Evolutionary conservation across 1,140 invertebrate genomes (phyloP).

Genomic region (Euborellia annulipes): DNA sequence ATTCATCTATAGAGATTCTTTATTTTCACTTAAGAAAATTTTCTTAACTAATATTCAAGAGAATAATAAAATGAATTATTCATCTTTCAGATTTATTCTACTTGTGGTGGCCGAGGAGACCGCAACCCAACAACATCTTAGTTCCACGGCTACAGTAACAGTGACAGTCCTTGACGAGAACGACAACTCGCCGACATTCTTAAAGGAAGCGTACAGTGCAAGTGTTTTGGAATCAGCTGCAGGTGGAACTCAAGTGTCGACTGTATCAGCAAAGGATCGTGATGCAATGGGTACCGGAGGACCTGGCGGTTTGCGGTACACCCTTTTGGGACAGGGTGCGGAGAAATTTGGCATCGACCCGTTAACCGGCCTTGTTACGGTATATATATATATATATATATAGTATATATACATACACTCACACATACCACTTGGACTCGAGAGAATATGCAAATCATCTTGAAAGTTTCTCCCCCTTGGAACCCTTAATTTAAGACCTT

Average conservation of each 20-base stretch:
- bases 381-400: no score
- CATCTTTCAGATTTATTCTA: conserved; percentile 6
- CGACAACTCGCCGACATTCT: conserved; percentile 73
- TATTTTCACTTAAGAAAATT: no score
- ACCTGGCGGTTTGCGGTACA: conserved; percentile 66
- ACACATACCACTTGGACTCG: no score
- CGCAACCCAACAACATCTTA: conserved; percentile 49
- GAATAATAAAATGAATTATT: no score
- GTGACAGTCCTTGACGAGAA: conserved; percentile 75
- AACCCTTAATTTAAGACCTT: no score
- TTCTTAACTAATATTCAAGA: no score
- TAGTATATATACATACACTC: no score
- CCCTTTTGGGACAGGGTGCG: conserved; percentile 65
- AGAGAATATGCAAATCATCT: no score
- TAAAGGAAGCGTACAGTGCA: conserved; percentile 53
- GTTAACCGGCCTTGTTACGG: no score
- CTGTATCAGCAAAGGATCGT: conserved; percentile 63
- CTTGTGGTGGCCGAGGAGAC: conserved; percentile 70
- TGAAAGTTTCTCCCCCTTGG: no score
- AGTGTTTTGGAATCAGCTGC: conserved; percentile 53
- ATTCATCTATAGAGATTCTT: no score
- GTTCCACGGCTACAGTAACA: conserved; percentile 71
- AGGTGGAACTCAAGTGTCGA: conserved; percentile 51
- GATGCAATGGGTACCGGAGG: conserved; percentile 61
- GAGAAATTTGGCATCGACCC: conserved; percentile 34